Percentiles rank a stretch among this genome's conserved stretches.
phyloP scores from a whole-genome alignment of 2,113 vertebrate genomes.

The Hippocampus guttulatus region DNA sequence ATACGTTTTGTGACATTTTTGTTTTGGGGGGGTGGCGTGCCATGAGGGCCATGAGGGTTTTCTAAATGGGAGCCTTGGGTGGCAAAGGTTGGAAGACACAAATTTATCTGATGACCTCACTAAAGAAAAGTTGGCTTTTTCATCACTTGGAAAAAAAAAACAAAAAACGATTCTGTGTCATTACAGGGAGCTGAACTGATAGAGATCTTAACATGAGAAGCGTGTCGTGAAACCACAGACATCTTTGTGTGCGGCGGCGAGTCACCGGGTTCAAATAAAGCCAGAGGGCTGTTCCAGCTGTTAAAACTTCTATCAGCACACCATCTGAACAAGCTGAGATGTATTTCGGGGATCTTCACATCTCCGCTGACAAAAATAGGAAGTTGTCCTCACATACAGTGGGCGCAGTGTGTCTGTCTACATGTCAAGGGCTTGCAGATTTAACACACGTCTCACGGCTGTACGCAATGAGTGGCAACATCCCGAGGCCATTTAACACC shows the following conservation, averaged over 20 bases:
- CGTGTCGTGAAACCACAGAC: conserved; percentile 46
- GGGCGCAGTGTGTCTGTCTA: conserved; percentile 29
- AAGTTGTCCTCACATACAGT: conserved; percentile 33
- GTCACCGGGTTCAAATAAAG: conserved; percentile 46
- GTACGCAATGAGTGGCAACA: conserved; percentile 49
- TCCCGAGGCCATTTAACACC: conserved; percentile 35
- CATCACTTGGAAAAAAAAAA: not conserved
- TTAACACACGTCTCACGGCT: conserved; percentile 33
- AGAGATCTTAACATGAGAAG: conserved; percentile 60
- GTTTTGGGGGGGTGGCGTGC: not conserved
- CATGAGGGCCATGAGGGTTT: not conserved
- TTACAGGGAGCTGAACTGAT: conserved; percentile 47
- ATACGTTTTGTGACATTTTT: not conserved
- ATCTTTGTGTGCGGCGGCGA: conserved; percentile 47
- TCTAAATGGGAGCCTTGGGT: not conserved
- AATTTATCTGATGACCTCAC: conserved; percentile 1
- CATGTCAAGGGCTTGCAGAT: conserved; percentile 15
- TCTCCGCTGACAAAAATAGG: conserved; percentile 38
- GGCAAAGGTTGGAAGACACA: not conserved
- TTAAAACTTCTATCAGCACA: conserved; percentile 47
- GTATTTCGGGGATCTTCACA: conserved; percentile 42
- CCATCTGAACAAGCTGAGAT: conserved; percentile 41
- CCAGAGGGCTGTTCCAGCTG: conserved; percentile 47
- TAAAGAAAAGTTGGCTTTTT: not conserved
- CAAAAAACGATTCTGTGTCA: conserved; percentile 20